Evolutionary conservation across 2,888 invertebrate genomes (phyloP).

Genomic region (Luffia ferchaultella): DNA sequence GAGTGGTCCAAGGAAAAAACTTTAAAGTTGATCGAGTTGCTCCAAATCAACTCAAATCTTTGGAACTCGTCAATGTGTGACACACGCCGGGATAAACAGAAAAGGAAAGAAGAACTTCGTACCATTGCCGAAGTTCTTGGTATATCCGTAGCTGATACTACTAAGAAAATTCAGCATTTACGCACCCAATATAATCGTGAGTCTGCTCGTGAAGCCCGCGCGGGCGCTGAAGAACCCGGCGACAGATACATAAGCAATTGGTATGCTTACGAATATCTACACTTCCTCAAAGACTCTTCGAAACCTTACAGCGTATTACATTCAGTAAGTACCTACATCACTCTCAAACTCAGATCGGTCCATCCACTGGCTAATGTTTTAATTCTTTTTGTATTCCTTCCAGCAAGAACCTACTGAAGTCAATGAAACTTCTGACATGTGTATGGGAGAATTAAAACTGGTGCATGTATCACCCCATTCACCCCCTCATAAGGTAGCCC

Average conservation of each 20-base stretch:
- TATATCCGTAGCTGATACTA: constrained; percentile 51
- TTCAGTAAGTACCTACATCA: constrained; percentile 28
- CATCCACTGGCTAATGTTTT: too few species aligned
- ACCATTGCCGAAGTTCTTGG: constrained; percentile 42
- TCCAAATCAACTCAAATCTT: constrained; percentile 46
- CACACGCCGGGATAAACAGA: constrained; percentile 49
- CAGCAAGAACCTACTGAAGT: constrained; percentile 36
- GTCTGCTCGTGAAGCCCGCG: constrained; percentile 59
- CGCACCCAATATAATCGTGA: constrained; percentile 70
- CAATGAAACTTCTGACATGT: constrained; percentile 24
- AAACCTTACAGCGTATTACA: constrained; percentile 47
- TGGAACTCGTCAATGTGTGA: constrained; percentile 55
- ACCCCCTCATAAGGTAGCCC: constrained; percentile 34
- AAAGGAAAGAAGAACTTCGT: constrained; percentile 47
- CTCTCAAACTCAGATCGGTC: too few species aligned
- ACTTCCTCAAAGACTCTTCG: constrained; percentile 66
- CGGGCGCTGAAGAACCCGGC: constrained; percentile 52
- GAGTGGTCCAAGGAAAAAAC: constrained; percentile 61
- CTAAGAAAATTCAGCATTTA: constrained; percentile 68
- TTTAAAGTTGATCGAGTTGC: constrained; percentile 47
- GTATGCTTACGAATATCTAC: constrained; percentile 67
- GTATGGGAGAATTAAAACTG: constrained; percentile 30
- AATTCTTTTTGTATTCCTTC: constrained; percentile 18
- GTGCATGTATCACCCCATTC: constrained; percentile 32
- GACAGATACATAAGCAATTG: constrained; percentile 60